Evolutionary conservation across 2,113 vertebrate species (phyloP), one percentile per base, ranked within the genome.

Genomic region (Choloepus hoffmanni): DNA sequence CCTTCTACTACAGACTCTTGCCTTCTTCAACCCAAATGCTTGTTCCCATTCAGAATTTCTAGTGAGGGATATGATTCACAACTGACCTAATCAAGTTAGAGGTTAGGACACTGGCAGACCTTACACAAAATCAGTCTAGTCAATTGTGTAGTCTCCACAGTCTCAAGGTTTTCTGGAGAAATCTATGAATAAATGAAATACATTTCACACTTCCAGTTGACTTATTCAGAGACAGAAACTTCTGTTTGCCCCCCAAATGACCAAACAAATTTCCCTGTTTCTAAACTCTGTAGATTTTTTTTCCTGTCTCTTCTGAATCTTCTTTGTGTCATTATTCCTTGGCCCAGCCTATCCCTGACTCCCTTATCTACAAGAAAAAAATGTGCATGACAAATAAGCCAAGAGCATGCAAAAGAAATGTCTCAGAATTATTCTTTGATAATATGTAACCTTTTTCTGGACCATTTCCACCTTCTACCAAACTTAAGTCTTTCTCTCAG

Each of bases 111-210:
- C 9, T 43, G 15, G 33, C 8, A 36, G 24, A 72, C 53, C 12
- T 24, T 18, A n/a, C 14, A 88, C 33, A 36, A 65, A 65, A 77
- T 33, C 53, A 26, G 30, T 3, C 28, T 1, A 1, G 30, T 3
- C 28, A 1, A 1, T 16, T 15, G 7, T 7, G 1, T 7, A 48
- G 5, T n/a, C 6, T 12, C 23, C 30, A 70, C 28, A 53, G 30
- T 40, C 11, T 74, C 33, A 53, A 43, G 28, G 45, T 24, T 48
- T 28, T 67, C 55, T 67, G 65, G 85, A 77, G 77, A 67, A 63
- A 74, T 76, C 33, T 67, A 7, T 21, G 23, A 50, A 60, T 58
- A 40, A 28, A 8, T 79, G n/a, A 10, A 40, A 78, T 3, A 16
- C 33, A 6, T 33, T 62, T 91, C 58, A 36, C 33, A 45, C 5